Evolutionary conservation across 2,113 vertebrate species (phyloP).

Genomic region (Nycticorax nycticorax): DNA sequence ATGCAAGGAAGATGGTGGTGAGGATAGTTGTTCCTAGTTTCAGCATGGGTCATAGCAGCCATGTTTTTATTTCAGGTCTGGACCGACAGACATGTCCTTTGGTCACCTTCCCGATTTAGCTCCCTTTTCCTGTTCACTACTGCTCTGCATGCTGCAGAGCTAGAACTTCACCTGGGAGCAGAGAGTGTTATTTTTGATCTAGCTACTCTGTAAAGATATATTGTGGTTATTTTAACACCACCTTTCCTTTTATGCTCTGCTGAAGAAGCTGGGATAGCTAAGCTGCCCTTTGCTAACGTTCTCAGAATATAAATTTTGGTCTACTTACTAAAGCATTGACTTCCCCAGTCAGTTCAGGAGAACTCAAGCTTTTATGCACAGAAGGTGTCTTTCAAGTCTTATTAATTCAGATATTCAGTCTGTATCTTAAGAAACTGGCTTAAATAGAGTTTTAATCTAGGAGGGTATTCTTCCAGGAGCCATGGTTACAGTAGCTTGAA

Average conservation of each 20-base stretch:
- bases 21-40: background rate
- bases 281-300: background rate
- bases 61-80: background rate
- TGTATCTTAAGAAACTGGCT: background rate
- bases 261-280: background rate
- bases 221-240: background rate
- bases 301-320: background rate
- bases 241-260: background rate
- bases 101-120: background rate
- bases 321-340: background rate
- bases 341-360: background rate
- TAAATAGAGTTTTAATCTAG: background rate
- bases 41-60: background rate
- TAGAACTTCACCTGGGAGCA: background rate
- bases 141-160: background rate
- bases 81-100: background rate
- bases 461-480: background rate
- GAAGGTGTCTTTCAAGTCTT: background rate
- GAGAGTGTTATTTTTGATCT: background rate
- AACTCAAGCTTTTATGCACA: background rate
- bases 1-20: background rate
- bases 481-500: background rate
- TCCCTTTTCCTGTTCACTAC: conserved; percentile 11
- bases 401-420: background rate
- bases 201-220: background rate